Evolutionary conservation across 2,113 vertebrate species (phyloP), one percentile per base, ranked within the genome.

Genomic region (Erpornis zantholeuca): DNA sequence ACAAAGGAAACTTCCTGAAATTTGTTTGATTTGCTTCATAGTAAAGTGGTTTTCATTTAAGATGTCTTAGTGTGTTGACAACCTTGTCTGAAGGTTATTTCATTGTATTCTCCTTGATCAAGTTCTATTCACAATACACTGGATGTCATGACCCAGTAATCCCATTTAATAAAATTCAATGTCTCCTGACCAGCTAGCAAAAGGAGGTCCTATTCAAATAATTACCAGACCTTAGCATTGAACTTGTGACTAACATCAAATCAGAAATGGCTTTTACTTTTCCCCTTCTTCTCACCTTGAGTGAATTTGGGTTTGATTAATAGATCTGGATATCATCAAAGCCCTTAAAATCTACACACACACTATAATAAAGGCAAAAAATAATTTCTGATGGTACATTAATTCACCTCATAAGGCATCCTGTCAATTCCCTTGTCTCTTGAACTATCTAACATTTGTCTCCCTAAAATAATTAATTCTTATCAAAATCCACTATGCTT

Each of bases 21-120:
- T n/a, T 54, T 91, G 42, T 42, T 94, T 22, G 44, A 65, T 84
- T 95, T 45, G 9, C 49, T 91, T 78, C 77, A 42, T 28, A 56
- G 57, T 70, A 52, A 92, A 95, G 76, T 65, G 73, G 38, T 56
- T 92, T 82, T 87, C 72, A 82, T 82, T 84, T 86, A 88, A 86
- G 23, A 77, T 76, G 68, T 76, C 77, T 83, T 71, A 71, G 66
- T 93, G 70, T 66, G 63, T 79, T 44, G 61, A 95, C 86, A 97
- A 71, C 87, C 88, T 97, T 96, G 64, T 88, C 77, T 92, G 87
- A 94, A 96, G 63, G 88, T 70, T 95, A 87, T 93, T 83, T 61
- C 49, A 56, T 82, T 90, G 72, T 78, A 60, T 87, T 87, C 83
- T 79, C 70, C 65, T 94, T 86, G 38, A 82, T 91, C 82, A 75